phyloP scores from a whole-genome alignment of 2,888 invertebrate species.

The Gnatocerus cornutus region DNA sequence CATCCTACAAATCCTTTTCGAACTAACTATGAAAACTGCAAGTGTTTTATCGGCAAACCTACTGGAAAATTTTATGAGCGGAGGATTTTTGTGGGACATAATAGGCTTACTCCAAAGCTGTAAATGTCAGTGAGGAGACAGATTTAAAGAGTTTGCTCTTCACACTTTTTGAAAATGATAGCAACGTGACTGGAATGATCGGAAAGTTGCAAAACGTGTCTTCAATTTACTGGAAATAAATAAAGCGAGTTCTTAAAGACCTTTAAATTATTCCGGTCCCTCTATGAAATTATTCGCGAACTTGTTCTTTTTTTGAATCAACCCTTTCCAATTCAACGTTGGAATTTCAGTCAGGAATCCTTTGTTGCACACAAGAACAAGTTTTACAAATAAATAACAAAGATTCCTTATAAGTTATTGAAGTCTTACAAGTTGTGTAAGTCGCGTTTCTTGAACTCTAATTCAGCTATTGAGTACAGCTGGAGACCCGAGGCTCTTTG shows the following conservation, averaged over 20 bases:
- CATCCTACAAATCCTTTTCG: no score
- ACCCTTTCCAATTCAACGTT: conserved; percentile 3
- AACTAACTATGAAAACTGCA: conserved; percentile 4
- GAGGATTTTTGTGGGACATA: background rate
- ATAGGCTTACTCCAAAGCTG: background rate
- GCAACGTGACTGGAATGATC: background rate
- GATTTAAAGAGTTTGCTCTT: conserved; percentile 11
- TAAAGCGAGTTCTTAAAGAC: no score
- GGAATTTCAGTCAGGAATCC: conserved; percentile 14
- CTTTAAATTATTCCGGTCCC: no score
- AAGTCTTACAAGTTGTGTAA: conserved; percentile 42
- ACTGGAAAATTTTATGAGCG: conserved; percentile 16
- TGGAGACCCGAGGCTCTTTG: conserved; percentile 21
- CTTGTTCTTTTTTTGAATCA: background rate
- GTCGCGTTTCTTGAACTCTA: conserved; percentile 39
- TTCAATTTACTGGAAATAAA: no score
- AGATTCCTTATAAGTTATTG: conserved; percentile 42
- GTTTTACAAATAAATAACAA: conserved; percentile 30
- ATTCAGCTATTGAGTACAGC: conserved; percentile 41
- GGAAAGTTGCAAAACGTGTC: no score
- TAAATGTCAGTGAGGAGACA: conserved; percentile 16
- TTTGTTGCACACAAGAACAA: conserved; percentile 7
- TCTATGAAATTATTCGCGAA: no score
- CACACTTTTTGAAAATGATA: background rate
- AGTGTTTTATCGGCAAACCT: conserved; percentile 14